Conservation (phyloP, 2,888 invertebrate genomes). For the Hipparchia sbordonii region DNA sequence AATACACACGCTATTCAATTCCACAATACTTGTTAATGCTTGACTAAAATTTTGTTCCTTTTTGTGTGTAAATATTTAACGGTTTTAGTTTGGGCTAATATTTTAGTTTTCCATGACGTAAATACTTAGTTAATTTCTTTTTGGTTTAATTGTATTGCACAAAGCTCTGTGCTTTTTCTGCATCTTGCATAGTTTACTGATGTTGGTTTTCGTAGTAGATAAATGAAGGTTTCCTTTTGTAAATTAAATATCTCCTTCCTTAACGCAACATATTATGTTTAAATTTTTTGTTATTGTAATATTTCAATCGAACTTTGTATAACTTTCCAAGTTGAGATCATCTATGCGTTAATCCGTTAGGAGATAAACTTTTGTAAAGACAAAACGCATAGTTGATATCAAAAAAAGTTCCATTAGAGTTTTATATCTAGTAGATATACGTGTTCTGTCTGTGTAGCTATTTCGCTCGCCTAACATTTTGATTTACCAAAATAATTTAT, state of each 20-base stretch:
- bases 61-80: conserved; percentile 11
- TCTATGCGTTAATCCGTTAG: too few relatives aligned
- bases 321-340: too few relatives aligned
- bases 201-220: not conserved
- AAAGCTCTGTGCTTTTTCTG: conserved; percentile 21
- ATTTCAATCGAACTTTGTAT: not conserved
- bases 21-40: not conserved
- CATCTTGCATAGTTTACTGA: conserved; percentile 12
- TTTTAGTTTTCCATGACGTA: conserved; percentile 11
- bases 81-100: conserved; percentile 6
- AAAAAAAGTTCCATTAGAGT: too few relatives aligned
- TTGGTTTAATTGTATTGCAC: conserved; percentile 6
- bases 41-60: not conserved
- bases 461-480: too few relatives aligned
- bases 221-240: not conserved
- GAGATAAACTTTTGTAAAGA: too few relatives aligned
- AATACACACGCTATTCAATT: conserved; percentile 4
- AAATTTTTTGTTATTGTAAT: not conserved
- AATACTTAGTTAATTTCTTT: conserved; percentile 11
- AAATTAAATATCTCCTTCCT: not conserved
- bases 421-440: too few relatives aligned
- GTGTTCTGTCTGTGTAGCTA: too few relatives aligned
- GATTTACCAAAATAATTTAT: too few relatives aligned
- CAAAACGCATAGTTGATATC: too few relatives aligned
- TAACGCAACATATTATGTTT: not conserved